These are phyloP conservation scores for Cynaeus angustus DNA, from an alignment of 2,888 invertebrate species.

Conservation along the genomic window DNA sequence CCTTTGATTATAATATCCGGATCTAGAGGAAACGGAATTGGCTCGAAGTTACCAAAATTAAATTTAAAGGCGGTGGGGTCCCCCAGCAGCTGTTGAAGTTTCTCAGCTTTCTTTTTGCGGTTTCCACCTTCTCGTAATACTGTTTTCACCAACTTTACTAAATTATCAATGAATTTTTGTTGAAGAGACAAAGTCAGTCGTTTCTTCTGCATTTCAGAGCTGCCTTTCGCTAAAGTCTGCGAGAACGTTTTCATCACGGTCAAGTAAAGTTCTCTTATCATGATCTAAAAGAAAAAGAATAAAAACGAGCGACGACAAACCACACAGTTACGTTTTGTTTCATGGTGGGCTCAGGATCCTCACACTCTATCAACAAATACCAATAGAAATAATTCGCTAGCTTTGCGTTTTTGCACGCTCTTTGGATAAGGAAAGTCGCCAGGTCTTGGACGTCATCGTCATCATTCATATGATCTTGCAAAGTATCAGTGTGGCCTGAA, in stretches of 20 bases:
- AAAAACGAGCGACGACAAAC: slow-evolving; percentile 6
- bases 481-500: slow-evolving; percentile 73
- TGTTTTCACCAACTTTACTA: slow-evolving; percentile 90
- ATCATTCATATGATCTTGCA: slow-evolving; percentile 71
- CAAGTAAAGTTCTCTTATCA: slow-evolving; percentile 87
- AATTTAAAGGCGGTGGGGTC: slow-evolving; percentile 88
- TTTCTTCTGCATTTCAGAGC: slow-evolving; percentile 82
- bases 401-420: slow-evolving; percentile 91
- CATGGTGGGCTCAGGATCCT: slow-evolving; percentile 83
- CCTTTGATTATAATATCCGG: slow-evolving; percentile 90
- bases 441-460: slow-evolving; percentile 79
- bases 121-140: slow-evolving; percentile 94
- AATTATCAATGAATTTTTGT: slow-evolving; percentile 91
- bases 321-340: slow-evolving; percentile 78
- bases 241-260: slow-evolving; percentile 92
- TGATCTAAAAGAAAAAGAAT: slow-evolving; percentile 56
- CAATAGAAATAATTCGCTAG: slow-evolving; percentile 98
- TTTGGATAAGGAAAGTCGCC: slow-evolving; percentile 90
- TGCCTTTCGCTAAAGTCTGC: slow-evolving; percentile 81
- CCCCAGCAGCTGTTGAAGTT: slow-evolving; percentile 87
- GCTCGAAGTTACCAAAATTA: slow-evolving; percentile 92
- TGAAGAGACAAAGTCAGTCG: slow-evolving; percentile 87
- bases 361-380: slow-evolving; percentile 96
- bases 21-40: slow-evolving; percentile 95
- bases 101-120: slow-evolving; percentile 92